Conservation (phyloP, 2,797 vertebrate genomes). For the Aeoliscus strigatus region DNA sequence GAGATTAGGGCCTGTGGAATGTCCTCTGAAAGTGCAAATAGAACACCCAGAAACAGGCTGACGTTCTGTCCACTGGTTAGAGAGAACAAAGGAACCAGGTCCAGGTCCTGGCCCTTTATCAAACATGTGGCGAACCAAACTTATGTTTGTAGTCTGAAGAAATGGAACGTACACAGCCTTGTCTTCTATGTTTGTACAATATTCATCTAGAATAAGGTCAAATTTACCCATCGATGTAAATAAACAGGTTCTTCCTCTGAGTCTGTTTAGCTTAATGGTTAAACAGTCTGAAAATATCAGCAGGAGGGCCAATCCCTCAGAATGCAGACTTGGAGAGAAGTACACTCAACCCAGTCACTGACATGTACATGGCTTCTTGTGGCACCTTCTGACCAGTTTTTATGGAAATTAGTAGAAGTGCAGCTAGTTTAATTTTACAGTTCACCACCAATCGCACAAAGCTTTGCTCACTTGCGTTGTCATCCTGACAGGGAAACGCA, state of each 20-base stretch:
- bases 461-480: background rate
- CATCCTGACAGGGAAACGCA: slow-evolving; percentile 57
- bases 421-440: background rate
- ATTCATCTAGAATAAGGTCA: no score
- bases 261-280: background rate
- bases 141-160: no score
- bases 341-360: background rate
- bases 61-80: no score
- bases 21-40: background rate
- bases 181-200: no score
- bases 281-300: background rate
- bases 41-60: background rate
- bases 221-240: no score
- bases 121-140: no score
- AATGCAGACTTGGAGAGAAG: slow-evolving; percentile 12
- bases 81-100: no score
- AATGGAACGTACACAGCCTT: no score
- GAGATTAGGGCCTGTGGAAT: no score
- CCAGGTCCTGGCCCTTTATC: no score
- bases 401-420: background rate
- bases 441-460: background rate
- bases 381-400: background rate
- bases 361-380: slow-evolving; percentile 1
- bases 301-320: background rate
- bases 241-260: no score